A percentile compares a stretch with the other conserved stretches of the same genome.
Conservation (phyloP, 2,888 invertebrate species). For the Drosophila phalerata region DNA sequence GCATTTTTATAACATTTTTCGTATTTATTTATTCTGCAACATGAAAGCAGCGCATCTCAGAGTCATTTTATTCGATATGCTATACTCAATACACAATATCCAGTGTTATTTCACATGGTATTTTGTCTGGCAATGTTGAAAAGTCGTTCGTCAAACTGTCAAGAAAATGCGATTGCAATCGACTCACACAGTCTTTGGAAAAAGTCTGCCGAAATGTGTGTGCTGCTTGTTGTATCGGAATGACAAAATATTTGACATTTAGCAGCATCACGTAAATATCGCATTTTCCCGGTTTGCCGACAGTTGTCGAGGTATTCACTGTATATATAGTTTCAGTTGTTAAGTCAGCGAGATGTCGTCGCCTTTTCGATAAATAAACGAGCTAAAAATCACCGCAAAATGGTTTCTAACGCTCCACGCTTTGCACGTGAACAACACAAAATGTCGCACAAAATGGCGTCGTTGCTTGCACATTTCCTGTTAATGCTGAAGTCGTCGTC, state of each 20-base stretch:
- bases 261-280: slow-evolving; percentile 73
- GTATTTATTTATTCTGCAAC: slow-evolving; percentile 9
- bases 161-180: slow-evolving; percentile 55
- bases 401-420: slow-evolving; percentile 40
- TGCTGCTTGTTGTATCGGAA: slow-evolving; percentile 24
- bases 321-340: slow-evolving; percentile 22
- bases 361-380: slow-evolving; percentile 63
- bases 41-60: slow-evolving; percentile 4
- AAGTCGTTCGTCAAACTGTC: slow-evolving; percentile 73
- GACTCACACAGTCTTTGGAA: slow-evolving; percentile 7
- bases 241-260: slow-evolving; percentile 80
- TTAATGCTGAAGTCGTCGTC: slow-evolving; percentile 29
- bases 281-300: slow-evolving; percentile 25
- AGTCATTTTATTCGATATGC: slow-evolving; percentile 8
- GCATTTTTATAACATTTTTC: background rate
- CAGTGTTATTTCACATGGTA: slow-evolving; percentile 36
- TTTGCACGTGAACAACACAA: slow-evolving; percentile 53
- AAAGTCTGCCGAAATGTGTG: slow-evolving; percentile 11
- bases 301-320: slow-evolving; percentile 5
- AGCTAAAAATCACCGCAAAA: slow-evolving; percentile 76
- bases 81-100: slow-evolving; percentile 34
- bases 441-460: slow-evolving; percentile 64
- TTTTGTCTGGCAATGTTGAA: slow-evolving; percentile 46
- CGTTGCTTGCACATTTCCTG: slow-evolving; percentile 62
- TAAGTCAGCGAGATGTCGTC: slow-evolving; percentile 14